Percentiles rank a stretch among this genome's conserved stretches.
Conservation (phyloP, 2,113 vertebrate species). For the Mola mola region DNA sequence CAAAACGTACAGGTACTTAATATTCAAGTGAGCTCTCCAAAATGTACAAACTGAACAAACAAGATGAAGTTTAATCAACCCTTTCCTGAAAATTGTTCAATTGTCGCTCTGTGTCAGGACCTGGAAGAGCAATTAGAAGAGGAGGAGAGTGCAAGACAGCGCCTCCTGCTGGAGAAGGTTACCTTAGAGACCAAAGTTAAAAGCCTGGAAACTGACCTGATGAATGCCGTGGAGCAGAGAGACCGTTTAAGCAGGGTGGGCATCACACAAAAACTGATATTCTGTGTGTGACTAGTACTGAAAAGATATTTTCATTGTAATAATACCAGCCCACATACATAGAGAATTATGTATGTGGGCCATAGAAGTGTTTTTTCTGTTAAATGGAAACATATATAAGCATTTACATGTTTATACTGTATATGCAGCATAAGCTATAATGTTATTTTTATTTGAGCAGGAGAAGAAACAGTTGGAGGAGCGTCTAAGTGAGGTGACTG, state of each 20-base stretch:
- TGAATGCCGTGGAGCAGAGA: conserved; percentile 86
- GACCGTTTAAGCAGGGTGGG: conserved; percentile 86
- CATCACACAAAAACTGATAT: background rate
- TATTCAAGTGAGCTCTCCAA: background rate
- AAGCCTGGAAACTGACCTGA: conserved; percentile 84
- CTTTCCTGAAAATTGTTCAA: background rate
- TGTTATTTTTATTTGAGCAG: conserved; percentile 65
- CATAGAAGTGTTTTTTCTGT: background rate
- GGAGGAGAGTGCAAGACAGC: conserved; percentile 89
- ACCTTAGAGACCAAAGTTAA: conserved; percentile 88
- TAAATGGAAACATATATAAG: background rate
- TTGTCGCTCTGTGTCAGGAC: conserved; percentile 77
- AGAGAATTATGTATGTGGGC: background rate
- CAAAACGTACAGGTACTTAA: conserved; percentile 83
- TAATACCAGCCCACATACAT: background rate
- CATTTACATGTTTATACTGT: background rate
- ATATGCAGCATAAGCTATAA: background rate
- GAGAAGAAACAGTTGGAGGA: conserved; percentile 90
- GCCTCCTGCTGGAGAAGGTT: conserved; percentile 91
- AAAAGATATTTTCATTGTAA: background rate
- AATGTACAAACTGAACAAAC: too few species aligned
- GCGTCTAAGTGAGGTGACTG: conserved; percentile 85
- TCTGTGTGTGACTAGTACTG: background rate
- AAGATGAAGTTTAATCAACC: too few species aligned
- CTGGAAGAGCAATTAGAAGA: conserved; percentile 91